Evolutionary conservation across 1,140 invertebrate genomes (phyloP), one percentile per base, ranked within the genome.

Genomic region (Meloidogyne floridensis): DNA sequence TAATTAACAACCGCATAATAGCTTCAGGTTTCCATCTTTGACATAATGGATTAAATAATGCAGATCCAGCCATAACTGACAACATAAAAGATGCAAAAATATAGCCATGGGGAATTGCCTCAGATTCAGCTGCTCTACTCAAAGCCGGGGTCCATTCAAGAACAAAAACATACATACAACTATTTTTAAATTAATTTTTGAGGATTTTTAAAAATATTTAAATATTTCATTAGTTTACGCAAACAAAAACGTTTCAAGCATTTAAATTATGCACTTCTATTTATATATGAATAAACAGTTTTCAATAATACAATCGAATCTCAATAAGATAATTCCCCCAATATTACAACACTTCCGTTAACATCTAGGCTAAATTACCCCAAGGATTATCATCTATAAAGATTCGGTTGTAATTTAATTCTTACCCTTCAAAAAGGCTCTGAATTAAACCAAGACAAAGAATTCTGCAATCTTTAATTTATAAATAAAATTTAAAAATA

Each of bases 111-210:
- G 91, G 91, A 73, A 92, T 91, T 51, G 80, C 75, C 65, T 82
- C 86, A 18, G 82, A 86, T 3, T 87, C 86, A 3, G 82, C 76
- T 88, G 79, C 82, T 74, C 71, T 81, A 82, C 92, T 88, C 8
- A 94, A 88, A 13, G 93, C 92, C 3, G 93, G 93, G 4, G 93
- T 94, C 93, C 93, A 94, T 79, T 93, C 91, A 85, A 94, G 92
- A 9, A 94, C 93, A 91, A 94, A 94, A 15, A 93, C 93, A 88
- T 94, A 94, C 93, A 94, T 94, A 18, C 93, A 92, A 80, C 75
- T 77, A 69, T 42, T 53, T 18, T 54, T 32, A 47, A 42, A 32
- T 32, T 47, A 54, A 76, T 15, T 32, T 32, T 32, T 32, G 32
- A 32, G 32, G 32, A 32, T 32, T 32, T 32, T 32, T 32, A 32